These are phyloP conservation scores for Solenopsis fugax DNA, from an alignment of 1,140 invertebrate species.

Conservation along the genomic window DNA sequence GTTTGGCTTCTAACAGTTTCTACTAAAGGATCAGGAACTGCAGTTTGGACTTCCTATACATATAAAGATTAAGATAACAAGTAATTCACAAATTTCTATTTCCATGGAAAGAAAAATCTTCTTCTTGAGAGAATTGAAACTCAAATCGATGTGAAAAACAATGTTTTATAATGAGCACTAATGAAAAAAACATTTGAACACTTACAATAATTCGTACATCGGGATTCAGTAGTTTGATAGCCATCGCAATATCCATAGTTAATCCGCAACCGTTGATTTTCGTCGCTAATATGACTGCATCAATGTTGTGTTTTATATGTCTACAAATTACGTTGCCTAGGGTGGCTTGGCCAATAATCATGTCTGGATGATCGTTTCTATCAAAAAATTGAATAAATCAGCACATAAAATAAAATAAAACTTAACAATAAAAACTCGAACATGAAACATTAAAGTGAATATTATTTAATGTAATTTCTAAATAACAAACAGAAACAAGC, in stretches of 20 bases:
- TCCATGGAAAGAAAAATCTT: background rate
- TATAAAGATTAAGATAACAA: background rate
- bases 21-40: background rate
- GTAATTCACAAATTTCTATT: background rate
- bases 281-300: background rate
- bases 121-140: background rate
- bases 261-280: background rate
- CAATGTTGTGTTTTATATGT: background rate
- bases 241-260: background rate
- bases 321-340: background rate
- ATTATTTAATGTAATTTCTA: too few relatives aligned
- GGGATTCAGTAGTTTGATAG: background rate
- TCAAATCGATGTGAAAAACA: background rate
- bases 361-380: background rate
- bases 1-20: background rate
- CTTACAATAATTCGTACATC: background rate
- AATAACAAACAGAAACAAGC: too few relatives aligned
- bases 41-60: background rate
- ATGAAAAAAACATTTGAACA: background rate
- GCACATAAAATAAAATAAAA: too few relatives aligned
- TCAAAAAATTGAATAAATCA: background rate
- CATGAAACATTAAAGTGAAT: too few relatives aligned
- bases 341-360: background rate
- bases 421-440: too few relatives aligned
- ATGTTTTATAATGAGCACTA: background rate